phyloP scores from a whole-genome alignment of 2,113 vertebrate species.

The Halcyon malimbica region DNA sequence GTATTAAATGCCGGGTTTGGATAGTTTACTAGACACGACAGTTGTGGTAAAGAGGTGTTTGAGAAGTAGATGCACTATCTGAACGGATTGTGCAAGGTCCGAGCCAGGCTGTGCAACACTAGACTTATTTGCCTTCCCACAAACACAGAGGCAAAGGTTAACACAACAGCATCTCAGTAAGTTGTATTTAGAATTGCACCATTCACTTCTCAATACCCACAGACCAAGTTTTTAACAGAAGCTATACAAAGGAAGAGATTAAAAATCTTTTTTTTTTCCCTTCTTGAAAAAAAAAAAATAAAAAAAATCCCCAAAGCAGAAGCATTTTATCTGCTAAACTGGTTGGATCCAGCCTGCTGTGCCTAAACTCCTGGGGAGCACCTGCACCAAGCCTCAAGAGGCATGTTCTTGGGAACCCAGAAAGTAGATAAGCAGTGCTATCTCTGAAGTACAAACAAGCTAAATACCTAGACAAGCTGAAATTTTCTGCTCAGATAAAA shows the following conservation, averaged over 20 bases:
- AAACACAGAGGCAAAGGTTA: neutral
- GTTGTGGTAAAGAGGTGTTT: neutral
- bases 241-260: neutral
- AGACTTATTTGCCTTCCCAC: neutral
- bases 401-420: neutral
- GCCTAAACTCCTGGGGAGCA: fast-evolving
- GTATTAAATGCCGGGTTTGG: neutral
- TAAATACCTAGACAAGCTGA: neutral
- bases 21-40: neutral
- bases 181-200: neutral
- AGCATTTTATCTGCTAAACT: neutral
- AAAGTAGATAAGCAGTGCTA: neutral
- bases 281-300: neutral
- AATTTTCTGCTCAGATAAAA: neutral
- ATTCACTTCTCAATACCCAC: neutral
- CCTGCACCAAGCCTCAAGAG: neutral
- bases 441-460: neutral
- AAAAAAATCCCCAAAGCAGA: neutral
- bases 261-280: neutral
- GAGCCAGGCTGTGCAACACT: neutral
- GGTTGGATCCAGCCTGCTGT: neutral
- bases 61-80: neutral
- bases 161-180: neutral
- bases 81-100: neutral
- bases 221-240: neutral